These are phyloP conservation scores for Nasonia giraulti DNA, from an alignment of 1,140 invertebrate species.

Conservation along the genomic window DNA sequence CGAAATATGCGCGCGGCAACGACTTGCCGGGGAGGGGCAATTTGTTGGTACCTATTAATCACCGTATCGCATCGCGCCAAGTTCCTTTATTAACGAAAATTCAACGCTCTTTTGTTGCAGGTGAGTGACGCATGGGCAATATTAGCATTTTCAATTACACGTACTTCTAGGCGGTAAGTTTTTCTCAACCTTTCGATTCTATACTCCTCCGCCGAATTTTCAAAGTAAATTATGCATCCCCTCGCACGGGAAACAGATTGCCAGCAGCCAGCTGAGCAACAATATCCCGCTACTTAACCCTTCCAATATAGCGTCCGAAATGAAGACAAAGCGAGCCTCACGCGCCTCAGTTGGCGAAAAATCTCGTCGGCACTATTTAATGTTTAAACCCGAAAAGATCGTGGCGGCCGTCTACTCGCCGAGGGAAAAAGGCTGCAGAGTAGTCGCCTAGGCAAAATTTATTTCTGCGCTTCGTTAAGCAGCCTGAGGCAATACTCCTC, in stretches of 20 bases:
- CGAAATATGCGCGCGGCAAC: neutral
- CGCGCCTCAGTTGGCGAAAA: neutral
- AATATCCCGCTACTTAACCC: neutral
- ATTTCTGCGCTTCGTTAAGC: slow-evolving; percentile 41
- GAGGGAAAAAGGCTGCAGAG: neutral
- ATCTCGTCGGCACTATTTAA: neutral
- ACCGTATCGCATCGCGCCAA: neutral
- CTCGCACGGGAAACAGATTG: no score
- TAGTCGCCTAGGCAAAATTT: slow-evolving; percentile 19
- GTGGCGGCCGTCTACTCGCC: neutral
- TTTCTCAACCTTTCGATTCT: no score
- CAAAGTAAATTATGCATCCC: no score
- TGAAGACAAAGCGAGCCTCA: neutral
- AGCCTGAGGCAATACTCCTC: neutral
- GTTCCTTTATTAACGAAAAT: neutral
- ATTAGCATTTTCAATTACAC: no score
- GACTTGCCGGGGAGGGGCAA: neutral
- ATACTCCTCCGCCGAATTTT: no score
- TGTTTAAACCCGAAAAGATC: neutral
- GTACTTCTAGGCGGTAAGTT: no score
- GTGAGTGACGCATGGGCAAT: neutral
- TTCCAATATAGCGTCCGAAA: neutral
- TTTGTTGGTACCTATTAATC: neutral
- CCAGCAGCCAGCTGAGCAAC: no score
- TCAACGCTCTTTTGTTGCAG: neutral